phyloP scores from a whole-genome alignment of 2,888 invertebrate genomes.

The Caenorhabditis sp. region DNA sequence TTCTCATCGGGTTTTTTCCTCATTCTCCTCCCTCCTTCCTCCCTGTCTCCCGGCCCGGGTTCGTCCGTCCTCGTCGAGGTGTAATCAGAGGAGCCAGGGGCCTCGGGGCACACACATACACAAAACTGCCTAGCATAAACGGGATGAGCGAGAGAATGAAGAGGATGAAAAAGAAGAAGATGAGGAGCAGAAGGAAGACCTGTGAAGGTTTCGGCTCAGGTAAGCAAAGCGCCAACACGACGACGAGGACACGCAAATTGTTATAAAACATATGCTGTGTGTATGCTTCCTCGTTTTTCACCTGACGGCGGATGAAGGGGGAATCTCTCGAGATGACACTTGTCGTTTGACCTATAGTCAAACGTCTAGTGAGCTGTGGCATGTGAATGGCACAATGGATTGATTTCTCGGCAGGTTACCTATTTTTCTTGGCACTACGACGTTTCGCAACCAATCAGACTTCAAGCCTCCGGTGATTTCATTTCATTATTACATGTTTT shows the following conservation, averaged over 20 bases:
- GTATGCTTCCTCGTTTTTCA: constrained; percentile 5
- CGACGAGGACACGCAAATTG: constrained; percentile 41
- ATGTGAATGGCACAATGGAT: constrained; percentile 42
- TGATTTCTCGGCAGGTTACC: constrained; percentile 30
- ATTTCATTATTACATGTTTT: too few species aligned
- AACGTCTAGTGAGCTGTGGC: constrained; percentile 18
- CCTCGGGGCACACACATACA: constrained; percentile 29
- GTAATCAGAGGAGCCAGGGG: constrained; percentile 27
- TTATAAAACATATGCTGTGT: constrained; percentile 61
- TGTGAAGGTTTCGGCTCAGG: constrained; percentile 40
- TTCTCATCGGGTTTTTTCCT: neutral
- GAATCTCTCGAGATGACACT: constrained; percentile 40
- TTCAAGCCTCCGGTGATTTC: too few species aligned
- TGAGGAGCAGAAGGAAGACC: constrained; percentile 37
- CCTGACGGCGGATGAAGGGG: too few species aligned
- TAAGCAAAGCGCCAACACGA: constrained; percentile 57
- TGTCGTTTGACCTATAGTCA: constrained; percentile 66
- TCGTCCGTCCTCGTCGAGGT: constrained; percentile 40
- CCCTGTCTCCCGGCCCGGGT: constrained; percentile 1
- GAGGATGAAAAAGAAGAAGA: constrained; percentile 20
- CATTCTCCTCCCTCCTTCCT: constrained; percentile 4
- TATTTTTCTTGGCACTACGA: too few species aligned
- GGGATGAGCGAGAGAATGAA: constrained; percentile 16
- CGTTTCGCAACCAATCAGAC: too few species aligned
- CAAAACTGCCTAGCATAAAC: neutral